Percentiles rank a stretch among this genome's conserved stretches.
phyloP scores from a whole-genome alignment of 2,888 invertebrate species.

The Athetis lepigone region DNA sequence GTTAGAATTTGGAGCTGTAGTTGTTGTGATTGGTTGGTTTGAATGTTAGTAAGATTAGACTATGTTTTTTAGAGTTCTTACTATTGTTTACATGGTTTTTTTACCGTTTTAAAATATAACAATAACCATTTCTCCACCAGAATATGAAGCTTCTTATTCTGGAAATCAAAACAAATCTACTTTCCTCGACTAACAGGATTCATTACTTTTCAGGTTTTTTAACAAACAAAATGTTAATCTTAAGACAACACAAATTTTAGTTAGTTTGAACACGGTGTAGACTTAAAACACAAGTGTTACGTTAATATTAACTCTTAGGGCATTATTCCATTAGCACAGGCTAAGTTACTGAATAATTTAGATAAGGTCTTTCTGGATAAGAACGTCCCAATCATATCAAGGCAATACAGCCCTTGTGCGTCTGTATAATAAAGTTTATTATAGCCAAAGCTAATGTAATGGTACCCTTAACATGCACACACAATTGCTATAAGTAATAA shows the following conservation, averaged over 20 bases:
- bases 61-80: no score
- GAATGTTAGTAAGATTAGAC: not conserved
- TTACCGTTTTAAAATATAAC: not conserved
- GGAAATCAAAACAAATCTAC: not conserved
- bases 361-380: no score
- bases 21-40: slow-evolving; percentile 7
- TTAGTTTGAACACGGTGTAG: slow-evolving; percentile 48
- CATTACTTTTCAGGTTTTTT: not conserved
- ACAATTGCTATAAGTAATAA: slow-evolving; percentile 27
- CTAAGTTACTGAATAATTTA: not conserved
- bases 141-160: no score
- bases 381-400: not conserved
- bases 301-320: slow-evolving; percentile 26
- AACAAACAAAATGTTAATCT: slow-evolving; percentile 27
- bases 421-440: not conserved
- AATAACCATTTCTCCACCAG: no score
- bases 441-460: slow-evolving; percentile 6
- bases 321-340: slow-evolving; percentile 17
- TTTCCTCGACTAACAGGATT: not conserved
- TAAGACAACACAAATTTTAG: slow-evolving; percentile 23
- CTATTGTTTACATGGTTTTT: not conserved
- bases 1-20: slow-evolving; percentile 31
- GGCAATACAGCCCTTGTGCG: not conserved
- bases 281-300: slow-evolving; percentile 42
- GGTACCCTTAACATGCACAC: slow-evolving; percentile 50